Base-by-base conservation (phyloP, 1,140 invertebrate species). In the Aphelinus certus region DNA sequence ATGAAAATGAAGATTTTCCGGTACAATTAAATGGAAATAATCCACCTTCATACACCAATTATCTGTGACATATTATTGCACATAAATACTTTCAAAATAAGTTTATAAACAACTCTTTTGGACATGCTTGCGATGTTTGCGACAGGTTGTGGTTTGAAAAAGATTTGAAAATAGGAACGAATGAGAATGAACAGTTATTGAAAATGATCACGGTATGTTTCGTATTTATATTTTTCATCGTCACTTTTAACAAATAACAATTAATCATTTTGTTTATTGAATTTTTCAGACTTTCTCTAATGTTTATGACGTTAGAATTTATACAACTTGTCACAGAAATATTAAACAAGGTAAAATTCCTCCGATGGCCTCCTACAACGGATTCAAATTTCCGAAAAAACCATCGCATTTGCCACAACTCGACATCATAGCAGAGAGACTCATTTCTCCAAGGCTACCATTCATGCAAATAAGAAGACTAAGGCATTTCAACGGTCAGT, bases 401-500 rank as follows among this genome's bases (percentile, higher is more conserved):
- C 80, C 76, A 53, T n/a, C 51, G 43, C 26, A 71, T 74, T 74
- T 81, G 56, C 77, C 77, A 46, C 51, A 51, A 48, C 73, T 81
- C 48, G 71, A 81, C 76, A 60, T 76, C 10, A 49, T 82, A n/a
- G 43, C 60, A 26, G 76, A 82, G 76, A 47, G 79, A 76, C 75
- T 85, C 42, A 77, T 85, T 53, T 84, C 82, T 47, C 84, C 82
- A 10, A 62, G 80, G 74, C 65, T 85, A 51, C 80, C 82, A 7
- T 85, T 85, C 68, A 83, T 84, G 80, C 81, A 85, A 80, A 81
- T 85, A 45, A 71, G 81, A 73, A 72, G 82, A 53, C 74, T 85
- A 7, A 42, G 82, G 45, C 79, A 84, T 74, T 68, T 80, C 66
- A 3, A 82, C 6, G 71, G 72, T 46, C 79, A 75, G 61, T 81